Evolutionary conservation across 2,888 invertebrate species (phyloP), one percentile per base, ranked within the genome.

Genomic region (Gonocerus acuteangulatus): DNA sequence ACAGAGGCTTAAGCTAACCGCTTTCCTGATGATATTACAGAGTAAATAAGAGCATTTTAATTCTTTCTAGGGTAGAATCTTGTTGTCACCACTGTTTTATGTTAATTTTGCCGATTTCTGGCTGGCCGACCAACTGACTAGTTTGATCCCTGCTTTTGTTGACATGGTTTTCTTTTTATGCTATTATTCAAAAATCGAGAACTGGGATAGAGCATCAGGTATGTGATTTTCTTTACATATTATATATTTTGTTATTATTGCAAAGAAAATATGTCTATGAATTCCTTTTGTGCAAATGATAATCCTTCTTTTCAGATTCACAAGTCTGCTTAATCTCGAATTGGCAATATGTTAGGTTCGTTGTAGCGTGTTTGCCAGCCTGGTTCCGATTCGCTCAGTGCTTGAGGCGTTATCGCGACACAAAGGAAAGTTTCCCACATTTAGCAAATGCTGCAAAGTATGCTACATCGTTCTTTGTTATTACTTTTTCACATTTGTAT

Each of bases 381-480:
- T 96, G 95, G 94, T 92, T 94, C 67, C 86, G 99, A 27, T 97
- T 99, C 77, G 93, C 95, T 58, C 97, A 99, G 74, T 99, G 97
- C 70, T 75, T 99, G 59, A 81, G 97, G 0, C 87, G 99, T 65
- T 99, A 95, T 76, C 80, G 92, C 1, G 99, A 99, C 76, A 91
- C 94, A 0, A 83, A 84, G 67, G 93, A 95, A 72, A 88, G 88
- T 1, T 94, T 94, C 77, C 95, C 96, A 0, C 99, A 99, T 79
- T 79, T 99, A 59, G 92, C 89, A 1, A 99, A 99, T 76, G 99
- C 99, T 1, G 94, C 92, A 60, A 99, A 99, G 77, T 99, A 99
- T 74, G 89, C 95, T 0, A 95, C 96, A 0, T 93, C 96, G 0
- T 97, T 97, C 78, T 84, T 96, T 67, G 95, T 95, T 2, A 90